Evolutionary conservation across 1,140 invertebrate species (phyloP).

Genomic region (Pachypeltis micranthus): DNA sequence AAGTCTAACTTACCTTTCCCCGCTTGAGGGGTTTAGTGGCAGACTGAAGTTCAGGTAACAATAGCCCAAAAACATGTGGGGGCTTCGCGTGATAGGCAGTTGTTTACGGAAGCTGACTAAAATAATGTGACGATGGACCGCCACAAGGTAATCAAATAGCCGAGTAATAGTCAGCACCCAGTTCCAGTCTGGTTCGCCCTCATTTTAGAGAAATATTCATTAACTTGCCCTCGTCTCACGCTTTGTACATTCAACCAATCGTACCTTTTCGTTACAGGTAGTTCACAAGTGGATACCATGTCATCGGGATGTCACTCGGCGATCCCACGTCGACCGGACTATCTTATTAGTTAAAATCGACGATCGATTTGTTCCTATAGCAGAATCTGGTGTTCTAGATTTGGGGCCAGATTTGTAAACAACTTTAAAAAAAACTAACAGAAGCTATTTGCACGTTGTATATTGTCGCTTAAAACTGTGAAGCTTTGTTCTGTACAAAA

Average conservation of each 20-base stretch:
- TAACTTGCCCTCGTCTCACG: too few species aligned
- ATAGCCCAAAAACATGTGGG: too few species aligned
- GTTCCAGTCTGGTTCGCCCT: not conserved
- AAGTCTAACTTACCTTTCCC: too few species aligned
- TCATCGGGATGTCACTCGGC: slow-evolving; percentile 67
- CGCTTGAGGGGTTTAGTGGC: too few species aligned
- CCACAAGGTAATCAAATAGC: too few species aligned
- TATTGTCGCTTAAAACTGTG: not conserved
- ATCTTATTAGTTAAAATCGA: slow-evolving; percentile 86
- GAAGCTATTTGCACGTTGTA: not conserved
- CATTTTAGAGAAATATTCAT: too few species aligned
- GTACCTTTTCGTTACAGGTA: slow-evolving; percentile 39
- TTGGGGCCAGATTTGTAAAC: slow-evolving; percentile 52
- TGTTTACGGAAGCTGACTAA: too few species aligned
- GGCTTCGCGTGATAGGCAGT: too few species aligned
- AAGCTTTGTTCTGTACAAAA: not conserved
- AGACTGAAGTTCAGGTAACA: too few species aligned
- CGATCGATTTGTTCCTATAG: slow-evolving; percentile 85
- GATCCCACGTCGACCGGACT: slow-evolving; percentile 81
- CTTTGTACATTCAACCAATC: not conserved
- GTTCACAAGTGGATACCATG: slow-evolving; percentile 85
- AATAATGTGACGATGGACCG: too few species aligned
- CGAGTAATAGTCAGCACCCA: too few species aligned
- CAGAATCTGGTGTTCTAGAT: slow-evolving; percentile 73
- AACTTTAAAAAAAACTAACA: not conserved